phyloP scores from a whole-genome alignment of 2,888 invertebrate genomes.

The Apotomis capreana region DNA sequence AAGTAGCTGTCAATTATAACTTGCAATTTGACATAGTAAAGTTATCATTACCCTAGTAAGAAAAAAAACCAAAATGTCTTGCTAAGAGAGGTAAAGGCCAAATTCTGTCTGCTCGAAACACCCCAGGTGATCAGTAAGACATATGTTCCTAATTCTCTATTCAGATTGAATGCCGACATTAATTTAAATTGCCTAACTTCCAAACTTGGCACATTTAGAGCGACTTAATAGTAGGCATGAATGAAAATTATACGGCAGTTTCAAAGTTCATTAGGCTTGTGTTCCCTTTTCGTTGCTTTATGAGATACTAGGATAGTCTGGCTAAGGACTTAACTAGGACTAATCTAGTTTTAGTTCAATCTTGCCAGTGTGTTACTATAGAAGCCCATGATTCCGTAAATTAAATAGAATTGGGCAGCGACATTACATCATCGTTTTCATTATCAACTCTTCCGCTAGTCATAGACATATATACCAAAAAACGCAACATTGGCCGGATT shows the following conservation, averaged over 20 bases:
- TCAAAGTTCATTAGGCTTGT: constrained; percentile 25
- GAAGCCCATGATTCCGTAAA: too few species aligned
- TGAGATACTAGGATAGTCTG: constrained; percentile 10
- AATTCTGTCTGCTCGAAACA: background rate
- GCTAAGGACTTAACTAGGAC: background rate
- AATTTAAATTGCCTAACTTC: constrained; percentile 35
- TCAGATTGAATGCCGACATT: constrained; percentile 31
- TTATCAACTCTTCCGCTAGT: too few species aligned
- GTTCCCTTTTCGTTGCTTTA: constrained; percentile 13
- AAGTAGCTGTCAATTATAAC: too few species aligned
- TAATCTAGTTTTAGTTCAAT: constrained; percentile 12
- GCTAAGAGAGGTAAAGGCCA: background rate
- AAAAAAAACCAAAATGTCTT: background rate
- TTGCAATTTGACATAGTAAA: too few species aligned
- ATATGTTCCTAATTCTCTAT: constrained; percentile 20
- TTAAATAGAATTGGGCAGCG: too few species aligned
- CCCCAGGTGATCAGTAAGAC: constrained; percentile 20
- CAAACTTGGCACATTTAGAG: constrained; percentile 27
- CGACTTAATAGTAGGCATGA: constrained; percentile 34
- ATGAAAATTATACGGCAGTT: constrained; percentile 37
- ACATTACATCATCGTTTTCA: too few species aligned
- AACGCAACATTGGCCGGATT: too few species aligned
- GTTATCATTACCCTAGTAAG: too few species aligned
- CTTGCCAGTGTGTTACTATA: background rate
- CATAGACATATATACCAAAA: too few species aligned